Evolutionary conservation across 2,888 invertebrate genomes (phyloP).

Genomic region (Yponomeuta plumbellus): DNA sequence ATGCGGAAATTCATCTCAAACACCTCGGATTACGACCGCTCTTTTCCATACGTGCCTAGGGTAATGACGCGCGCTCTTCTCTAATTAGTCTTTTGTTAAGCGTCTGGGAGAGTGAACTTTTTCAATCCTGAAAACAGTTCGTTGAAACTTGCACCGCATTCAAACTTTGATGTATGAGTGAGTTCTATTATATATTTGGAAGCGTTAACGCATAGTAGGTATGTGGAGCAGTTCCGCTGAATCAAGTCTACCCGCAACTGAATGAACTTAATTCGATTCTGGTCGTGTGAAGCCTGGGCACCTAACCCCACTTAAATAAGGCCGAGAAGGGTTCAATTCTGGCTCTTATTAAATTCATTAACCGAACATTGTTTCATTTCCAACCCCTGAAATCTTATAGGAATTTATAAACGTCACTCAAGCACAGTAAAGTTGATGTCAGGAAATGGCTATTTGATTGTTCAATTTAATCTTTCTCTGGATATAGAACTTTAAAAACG

Average conservation of each 20-base stretch:
- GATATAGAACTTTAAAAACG: neutral
- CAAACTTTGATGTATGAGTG: neutral
- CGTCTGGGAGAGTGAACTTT: neutral
- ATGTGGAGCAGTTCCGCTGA: slow-evolving; percentile 60
- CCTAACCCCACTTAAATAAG: slow-evolving; percentile 59
- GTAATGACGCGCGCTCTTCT: slow-evolving; percentile 1
- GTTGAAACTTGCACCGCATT: neutral
- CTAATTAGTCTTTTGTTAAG: neutral
- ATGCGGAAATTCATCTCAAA: slow-evolving; percentile 22
- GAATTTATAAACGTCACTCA: slow-evolving; percentile 1
- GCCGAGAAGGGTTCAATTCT: slow-evolving; percentile 26
- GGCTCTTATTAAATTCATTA: slow-evolving; percentile 17
- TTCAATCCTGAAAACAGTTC: neutral
- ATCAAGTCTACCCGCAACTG: slow-evolving; percentile 67
- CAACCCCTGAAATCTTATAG: slow-evolving; percentile 1
- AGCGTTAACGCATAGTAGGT: slow-evolving; percentile 29
- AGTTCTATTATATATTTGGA: neutral
- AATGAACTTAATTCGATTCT: slow-evolving; percentile 73
- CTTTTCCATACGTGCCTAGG: slow-evolving; percentile 1
- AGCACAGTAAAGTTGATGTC: neutral
- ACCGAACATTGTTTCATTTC: slow-evolving; percentile 13
- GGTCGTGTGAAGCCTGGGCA: slow-evolving; percentile 64
- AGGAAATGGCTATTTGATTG: neutral
- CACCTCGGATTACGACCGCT: slow-evolving; percentile 14
- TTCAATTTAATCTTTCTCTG: neutral